phyloP scores from a whole-genome alignment of 2,888 invertebrate genomes.

The Parochlus steinenii region DNA sequence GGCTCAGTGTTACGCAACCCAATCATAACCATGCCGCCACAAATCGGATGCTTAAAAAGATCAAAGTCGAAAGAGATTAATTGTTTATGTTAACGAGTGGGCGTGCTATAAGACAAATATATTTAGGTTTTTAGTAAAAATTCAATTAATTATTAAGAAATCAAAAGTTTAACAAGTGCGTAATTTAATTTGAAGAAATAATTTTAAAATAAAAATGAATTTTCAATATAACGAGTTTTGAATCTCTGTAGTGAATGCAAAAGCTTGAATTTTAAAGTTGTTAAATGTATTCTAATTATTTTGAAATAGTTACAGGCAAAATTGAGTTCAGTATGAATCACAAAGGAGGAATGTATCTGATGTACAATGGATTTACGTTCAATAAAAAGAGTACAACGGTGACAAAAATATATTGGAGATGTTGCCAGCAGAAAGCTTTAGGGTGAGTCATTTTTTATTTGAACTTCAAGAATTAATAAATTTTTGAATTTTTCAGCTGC shows the following conservation, averaged over 20 bases:
- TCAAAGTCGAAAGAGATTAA: neutral
- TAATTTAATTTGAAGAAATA: neutral
- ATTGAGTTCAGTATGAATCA: slow-evolving; percentile 11
- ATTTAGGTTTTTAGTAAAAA: neutral
- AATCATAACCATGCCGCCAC: slow-evolving; percentile 26
- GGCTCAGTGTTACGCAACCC: slow-evolving; percentile 24
- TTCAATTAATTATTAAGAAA: neutral
- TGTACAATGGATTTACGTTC: slow-evolving; percentile 5
- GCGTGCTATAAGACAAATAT: neutral
- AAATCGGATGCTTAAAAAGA: slow-evolving; percentile 19
- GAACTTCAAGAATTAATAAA: too few relatives aligned
- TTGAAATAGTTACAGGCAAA: slow-evolving; percentile 3
- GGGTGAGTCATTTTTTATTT: neutral
- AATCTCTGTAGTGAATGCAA: too few relatives aligned
- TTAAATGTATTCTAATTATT: too few relatives aligned
- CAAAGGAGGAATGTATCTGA: slow-evolving; percentile 10
- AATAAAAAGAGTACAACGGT: slow-evolving; percentile 7
- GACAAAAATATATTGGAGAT: slow-evolving; percentile 4
- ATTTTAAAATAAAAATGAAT: neutral
- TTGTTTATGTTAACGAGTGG: neutral
- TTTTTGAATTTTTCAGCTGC: slow-evolving; percentile 2
- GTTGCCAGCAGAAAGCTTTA: neutral
- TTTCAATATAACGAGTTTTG: neutral
- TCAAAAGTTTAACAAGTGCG: neutral
- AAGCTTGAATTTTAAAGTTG: too few relatives aligned